These are phyloP conservation scores for Eublepharis macularius DNA, from an alignment of 2,113 vertebrate genomes.

Conservation along the genomic window DNA sequence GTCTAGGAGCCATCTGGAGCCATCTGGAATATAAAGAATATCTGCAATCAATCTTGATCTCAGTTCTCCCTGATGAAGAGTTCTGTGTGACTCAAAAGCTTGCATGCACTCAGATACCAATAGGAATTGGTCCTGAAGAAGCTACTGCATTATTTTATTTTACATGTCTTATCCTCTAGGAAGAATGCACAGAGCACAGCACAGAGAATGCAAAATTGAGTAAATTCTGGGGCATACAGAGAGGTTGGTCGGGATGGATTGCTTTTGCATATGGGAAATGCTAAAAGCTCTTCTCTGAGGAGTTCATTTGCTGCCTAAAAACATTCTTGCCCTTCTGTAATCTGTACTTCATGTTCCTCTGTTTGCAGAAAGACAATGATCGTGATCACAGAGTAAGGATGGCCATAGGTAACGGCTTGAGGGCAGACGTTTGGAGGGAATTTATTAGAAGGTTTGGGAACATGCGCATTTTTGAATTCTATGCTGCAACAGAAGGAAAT, in stretches of 20 bases:
- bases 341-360: not conserved
- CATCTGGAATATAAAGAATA: too few species aligned
- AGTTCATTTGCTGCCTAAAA: not conserved
- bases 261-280: not conserved
- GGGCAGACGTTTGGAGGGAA: conserved; percentile 86
- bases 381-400: conserved; percentile 81
- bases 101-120: too few species aligned
- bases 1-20: too few species aligned
- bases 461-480: conserved; percentile 83
- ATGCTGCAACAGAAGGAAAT: conserved; percentile 89
- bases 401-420: conserved; percentile 86
- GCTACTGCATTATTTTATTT: too few species aligned
- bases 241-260: not conserved
- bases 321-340: not conserved
- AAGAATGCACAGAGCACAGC: too few species aligned
- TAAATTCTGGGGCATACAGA: not conserved
- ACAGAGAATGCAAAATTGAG: not conserved
- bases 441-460: conserved; percentile 85
- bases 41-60: too few species aligned
- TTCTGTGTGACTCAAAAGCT: too few species aligned
- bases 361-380: conserved; percentile 80
- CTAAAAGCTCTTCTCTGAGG: not conserved
- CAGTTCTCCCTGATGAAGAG: too few species aligned
- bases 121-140: too few species aligned
- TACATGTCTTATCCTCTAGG: too few species aligned